Conservation (phyloP, 1,140 invertebrate genomes). For the Trichonephila clavipes region DNA sequence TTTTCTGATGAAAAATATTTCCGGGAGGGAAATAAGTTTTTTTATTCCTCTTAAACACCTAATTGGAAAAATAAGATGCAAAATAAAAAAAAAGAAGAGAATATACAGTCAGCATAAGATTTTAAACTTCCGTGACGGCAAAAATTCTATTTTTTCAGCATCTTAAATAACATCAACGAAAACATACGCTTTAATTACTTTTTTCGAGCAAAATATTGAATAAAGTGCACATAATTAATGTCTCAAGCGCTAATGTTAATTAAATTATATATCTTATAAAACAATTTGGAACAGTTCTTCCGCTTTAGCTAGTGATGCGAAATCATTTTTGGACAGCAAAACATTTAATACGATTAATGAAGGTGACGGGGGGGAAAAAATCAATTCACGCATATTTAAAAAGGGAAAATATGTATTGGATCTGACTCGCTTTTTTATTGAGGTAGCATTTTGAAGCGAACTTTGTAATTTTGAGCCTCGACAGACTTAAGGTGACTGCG, state of each 20-base stretch:
- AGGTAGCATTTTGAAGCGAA: no score
- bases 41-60: constrained; percentile 1
- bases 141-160: background rate
- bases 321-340: no score
- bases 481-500: no score
- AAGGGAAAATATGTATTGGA: no score
- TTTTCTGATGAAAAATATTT: constrained; percentile 11
- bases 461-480: no score
- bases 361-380: no score
- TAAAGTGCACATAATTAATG: background rate
- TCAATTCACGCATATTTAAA: no score
- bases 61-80: constrained; percentile 31
- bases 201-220: background rate
- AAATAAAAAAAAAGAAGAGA: background rate
- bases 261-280: background rate
- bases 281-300: background rate
- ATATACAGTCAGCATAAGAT: background rate
- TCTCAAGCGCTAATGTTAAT: background rate
- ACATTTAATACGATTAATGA: no score
- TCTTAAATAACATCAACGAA: background rate
- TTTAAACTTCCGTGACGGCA: background rate
- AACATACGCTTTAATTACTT: background rate
- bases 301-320: no score
- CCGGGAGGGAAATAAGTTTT: background rate
- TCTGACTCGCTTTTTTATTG: no score